phyloP scores from a whole-genome alignment of 2,888 invertebrate genomes.

The Disparrhopalites patrizii region DNA sequence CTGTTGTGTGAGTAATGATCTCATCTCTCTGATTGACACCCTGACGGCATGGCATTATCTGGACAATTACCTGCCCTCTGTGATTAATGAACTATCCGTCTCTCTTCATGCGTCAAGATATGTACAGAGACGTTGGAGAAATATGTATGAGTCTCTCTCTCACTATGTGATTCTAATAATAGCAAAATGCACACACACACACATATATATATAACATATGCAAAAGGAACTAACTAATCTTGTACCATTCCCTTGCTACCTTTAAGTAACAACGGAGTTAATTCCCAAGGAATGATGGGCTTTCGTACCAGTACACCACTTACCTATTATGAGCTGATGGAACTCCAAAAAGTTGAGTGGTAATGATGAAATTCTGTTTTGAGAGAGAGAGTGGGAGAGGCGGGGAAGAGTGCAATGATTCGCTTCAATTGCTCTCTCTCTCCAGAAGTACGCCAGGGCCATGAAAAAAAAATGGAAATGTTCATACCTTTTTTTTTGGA shows the following conservation, averaged over 20 bases:
- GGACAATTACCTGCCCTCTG: conserved; percentile 45
- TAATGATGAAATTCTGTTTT: too few relatives aligned
- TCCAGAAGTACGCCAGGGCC: not conserved
- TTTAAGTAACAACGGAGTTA: not conserved
- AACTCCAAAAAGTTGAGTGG: too few relatives aligned
- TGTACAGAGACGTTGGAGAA: too few relatives aligned
- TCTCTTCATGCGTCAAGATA: conserved; percentile 12
- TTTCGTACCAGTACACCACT: not conserved
- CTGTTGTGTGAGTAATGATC: conserved; percentile 43
- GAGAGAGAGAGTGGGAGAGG: too few relatives aligned
- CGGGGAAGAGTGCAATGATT: too few relatives aligned
- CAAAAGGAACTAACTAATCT: too few relatives aligned
- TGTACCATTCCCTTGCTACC: not conserved
- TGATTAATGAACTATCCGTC: conserved; percentile 44
- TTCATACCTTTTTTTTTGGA: not conserved
- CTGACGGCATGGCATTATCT: conserved; percentile 41
- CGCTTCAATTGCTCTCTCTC: not conserved
- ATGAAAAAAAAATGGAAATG: not conserved
- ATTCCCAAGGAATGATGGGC: not conserved
- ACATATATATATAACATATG: not conserved
- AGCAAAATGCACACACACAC: not conserved
- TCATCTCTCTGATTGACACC: conserved; percentile 47
- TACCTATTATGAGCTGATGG: too few relatives aligned
- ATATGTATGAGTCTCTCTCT: too few relatives aligned
- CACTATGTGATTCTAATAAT: conserved; percentile 8